Base-by-base conservation (phyloP, 2,797 vertebrate species). In the Pelochelys cantorii region DNA sequence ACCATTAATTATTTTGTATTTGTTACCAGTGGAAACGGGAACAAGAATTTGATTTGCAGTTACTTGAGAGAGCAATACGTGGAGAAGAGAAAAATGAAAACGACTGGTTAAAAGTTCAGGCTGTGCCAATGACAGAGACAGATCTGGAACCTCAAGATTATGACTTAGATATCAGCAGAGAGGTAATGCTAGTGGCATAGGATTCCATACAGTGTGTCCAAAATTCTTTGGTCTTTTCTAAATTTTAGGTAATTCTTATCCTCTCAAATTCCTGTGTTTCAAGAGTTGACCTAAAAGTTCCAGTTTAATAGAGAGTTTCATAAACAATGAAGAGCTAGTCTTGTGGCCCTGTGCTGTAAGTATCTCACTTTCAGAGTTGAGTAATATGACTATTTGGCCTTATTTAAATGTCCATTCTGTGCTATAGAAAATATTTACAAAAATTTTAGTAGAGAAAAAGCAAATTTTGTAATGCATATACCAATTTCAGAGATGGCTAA, bases 1-100 rank as follows among this genome's bases (percentile, higher is more conserved):
- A 74, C 92, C 85, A 79, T 96, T 98, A 95, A 98, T 95, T 96
- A 68, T 98, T 97, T 97, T 97, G 87, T 98, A 81, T 98, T 95
- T 98, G 23, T 98, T 98, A 96, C 97, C 98, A 99, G 99, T 99
- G 99, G 99, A 99, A 98, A 97, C 98, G 99, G 89, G 99, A 99
- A 98, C 99, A 99, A 98, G 99, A 99, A 94, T 99, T 99, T 98
- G 99, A 99, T 98, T 98, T 99, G 97, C 99, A 99, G 98, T 97
- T 99, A 97, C 98, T 99, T 92, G 99, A 99, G 96, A 98, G 99
- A 87, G 98, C 98, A 12, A 97, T 99, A 81, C 99, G 98, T 93
- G 98, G 98, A 77, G 98, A 98, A 79, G 98, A 98, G 59, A 98
- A 98, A n/a, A 98, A 98, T 83, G 99, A 99, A n/a, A 98, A 99